phyloP scores from a whole-genome alignment of 2,888 invertebrate species.

The Spodoptera exigua region DNA sequence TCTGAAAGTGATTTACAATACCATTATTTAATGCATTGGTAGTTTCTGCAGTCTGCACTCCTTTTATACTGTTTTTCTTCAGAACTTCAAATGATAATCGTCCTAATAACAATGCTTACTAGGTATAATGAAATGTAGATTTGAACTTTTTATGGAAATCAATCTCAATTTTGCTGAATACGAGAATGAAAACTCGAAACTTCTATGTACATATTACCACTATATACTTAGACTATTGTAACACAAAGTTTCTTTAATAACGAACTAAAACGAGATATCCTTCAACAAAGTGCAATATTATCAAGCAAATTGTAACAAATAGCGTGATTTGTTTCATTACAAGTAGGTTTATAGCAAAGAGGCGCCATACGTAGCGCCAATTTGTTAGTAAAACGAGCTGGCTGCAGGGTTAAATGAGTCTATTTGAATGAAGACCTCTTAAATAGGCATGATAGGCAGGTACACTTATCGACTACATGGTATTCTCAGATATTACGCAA shows the following conservation, averaged over 20 bases:
- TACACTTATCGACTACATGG: slow-evolving; percentile 18
- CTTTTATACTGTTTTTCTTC: too few relatives aligned
- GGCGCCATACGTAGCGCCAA: slow-evolving; percentile 36
- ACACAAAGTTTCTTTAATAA: too few relatives aligned
- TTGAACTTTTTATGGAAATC: too few relatives aligned
- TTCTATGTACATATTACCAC: too few relatives aligned
- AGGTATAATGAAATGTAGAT: too few relatives aligned
- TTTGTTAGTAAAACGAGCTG: slow-evolving; percentile 20
- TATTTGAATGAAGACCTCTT: slow-evolving; percentile 30
- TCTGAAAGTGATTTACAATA: slow-evolving; percentile 80
- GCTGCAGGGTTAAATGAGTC: slow-evolving; percentile 35
- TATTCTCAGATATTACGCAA: slow-evolving; percentile 10
- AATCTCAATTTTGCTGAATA: too few relatives aligned
- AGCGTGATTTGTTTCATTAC: slow-evolving; percentile 2
- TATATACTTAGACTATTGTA: too few relatives aligned
- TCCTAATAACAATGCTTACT: too few relatives aligned
- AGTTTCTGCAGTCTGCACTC: not conserved
- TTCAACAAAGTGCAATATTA: too few relatives aligned
- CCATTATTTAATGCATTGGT: slow-evolving; percentile 1
- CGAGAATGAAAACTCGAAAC: too few relatives aligned
- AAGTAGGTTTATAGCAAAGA: slow-evolving; percentile 4
- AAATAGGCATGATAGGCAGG: slow-evolving; percentile 26
- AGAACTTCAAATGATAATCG: too few relatives aligned
- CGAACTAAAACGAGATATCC: too few relatives aligned
- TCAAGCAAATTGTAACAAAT: not conserved